Evolutionary conservation across 2,113 vertebrate genomes (phyloP).

Genomic region (Holacanthus passer): DNA sequence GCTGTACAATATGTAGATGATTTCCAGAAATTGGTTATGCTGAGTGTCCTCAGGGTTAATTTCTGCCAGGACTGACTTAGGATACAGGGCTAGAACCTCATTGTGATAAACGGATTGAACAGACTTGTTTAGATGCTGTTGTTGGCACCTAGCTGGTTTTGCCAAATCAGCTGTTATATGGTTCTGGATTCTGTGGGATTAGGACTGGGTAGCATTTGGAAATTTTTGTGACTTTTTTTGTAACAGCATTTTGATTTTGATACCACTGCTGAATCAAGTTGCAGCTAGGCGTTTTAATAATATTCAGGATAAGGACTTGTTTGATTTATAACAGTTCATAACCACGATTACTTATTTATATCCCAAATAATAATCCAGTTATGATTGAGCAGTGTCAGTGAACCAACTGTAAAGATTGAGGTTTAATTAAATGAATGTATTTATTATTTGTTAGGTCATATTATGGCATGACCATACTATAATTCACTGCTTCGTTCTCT

Average conservation of each 20-base stretch:
- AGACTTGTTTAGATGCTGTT: neutral
- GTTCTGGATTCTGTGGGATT: too few relatives aligned
- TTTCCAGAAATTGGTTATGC: neutral
- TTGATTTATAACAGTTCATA: neutral
- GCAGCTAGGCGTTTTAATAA: neutral
- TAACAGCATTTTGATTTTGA: neutral
- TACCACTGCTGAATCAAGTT: neutral
- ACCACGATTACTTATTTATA: neutral
- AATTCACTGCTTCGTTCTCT: neutral
- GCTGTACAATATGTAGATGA: neutral
- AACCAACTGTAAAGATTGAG: neutral
- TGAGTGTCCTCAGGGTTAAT: neutral
- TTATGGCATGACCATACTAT: accelerated
- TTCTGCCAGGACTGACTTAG: neutral
- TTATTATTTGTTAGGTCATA: neutral
- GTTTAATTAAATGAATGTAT: neutral
- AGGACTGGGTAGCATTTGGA: too few relatives aligned
- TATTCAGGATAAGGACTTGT: neutral
- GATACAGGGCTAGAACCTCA: neutral
- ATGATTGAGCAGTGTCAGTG: neutral
- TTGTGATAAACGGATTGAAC: neutral
- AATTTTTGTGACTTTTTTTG: too few relatives aligned
- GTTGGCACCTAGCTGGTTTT: neutral
- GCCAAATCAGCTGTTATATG: neutral
- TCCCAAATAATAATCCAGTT: neutral